Percentiles rank a stretch among this genome's conserved stretches.
These are phyloP conservation scores for Sterna hirundo DNA, from an alignment of 2,113 vertebrate genomes.

Conservation along the genomic window DNA sequence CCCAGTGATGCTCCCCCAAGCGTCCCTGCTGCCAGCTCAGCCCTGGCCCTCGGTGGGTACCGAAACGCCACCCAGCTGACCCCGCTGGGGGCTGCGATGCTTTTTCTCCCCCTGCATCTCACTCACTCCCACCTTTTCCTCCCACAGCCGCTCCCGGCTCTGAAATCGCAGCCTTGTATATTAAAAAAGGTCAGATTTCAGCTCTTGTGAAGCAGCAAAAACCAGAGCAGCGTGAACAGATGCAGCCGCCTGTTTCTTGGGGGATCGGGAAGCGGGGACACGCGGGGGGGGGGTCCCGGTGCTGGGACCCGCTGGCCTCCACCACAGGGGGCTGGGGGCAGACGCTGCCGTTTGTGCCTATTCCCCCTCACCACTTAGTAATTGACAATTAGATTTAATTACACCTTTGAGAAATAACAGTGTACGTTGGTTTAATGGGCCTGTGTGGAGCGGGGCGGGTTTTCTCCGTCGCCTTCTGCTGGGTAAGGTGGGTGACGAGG, in stretches of 20 bases:
- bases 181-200: constrained; percentile 67
- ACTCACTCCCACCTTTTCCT: constrained; percentile 4
- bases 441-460: neutral
- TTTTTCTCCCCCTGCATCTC: neutral
- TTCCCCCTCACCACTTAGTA: neutral
- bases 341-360: neutral
- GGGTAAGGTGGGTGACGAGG: neutral
- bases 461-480: neutral
- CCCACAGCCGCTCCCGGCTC: constrained; percentile 18
- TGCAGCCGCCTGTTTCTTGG: neutral
- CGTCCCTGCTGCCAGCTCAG: neutral
- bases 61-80: rapidly evolving
- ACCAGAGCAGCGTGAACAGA: constrained; percentile 39
- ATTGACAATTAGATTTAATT: constrained; percentile 62
- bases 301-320: neutral
- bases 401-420: constrained; percentile 53
- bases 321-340: neutral
- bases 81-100: rapidly evolving
- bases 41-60: neutral
- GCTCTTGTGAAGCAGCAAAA: constrained; percentile 20
- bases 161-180: neutral
- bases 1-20: rapidly evolving
- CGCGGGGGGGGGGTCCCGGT: neutral
- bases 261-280: rapidly evolving
- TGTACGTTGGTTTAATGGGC: neutral